Evolutionary conservation across 2,113 vertebrate species (phyloP).

Genomic region (Ursus arctos): DNA sequence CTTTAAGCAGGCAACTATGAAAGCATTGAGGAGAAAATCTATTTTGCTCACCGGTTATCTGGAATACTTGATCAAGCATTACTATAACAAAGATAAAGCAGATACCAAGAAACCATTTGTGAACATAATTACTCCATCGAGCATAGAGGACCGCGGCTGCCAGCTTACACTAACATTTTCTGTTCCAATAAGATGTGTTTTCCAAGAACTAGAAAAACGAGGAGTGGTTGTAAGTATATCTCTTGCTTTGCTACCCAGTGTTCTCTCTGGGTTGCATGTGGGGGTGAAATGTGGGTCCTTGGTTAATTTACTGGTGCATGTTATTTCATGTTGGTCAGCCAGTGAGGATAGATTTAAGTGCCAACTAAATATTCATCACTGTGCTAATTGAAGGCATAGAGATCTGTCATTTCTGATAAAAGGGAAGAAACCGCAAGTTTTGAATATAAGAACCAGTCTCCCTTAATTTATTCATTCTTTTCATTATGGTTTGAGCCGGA

Average conservation of each 20-base stretch:
- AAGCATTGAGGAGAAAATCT: slow-evolving; percentile 94
- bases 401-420: slow-evolving; percentile 15
- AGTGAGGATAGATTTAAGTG: neutral
- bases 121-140: slow-evolving; percentile 93
- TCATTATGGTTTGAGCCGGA: neutral
- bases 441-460: neutral
- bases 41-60: slow-evolving; percentile 95
- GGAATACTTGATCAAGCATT: slow-evolving; percentile 93
- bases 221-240: slow-evolving; percentile 93
- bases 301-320: neutral
- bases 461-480: neutral
- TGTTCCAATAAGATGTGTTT: slow-evolving; percentile 88
- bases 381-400: neutral
- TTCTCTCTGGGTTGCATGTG: slow-evolving; percentile 16
- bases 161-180: slow-evolving; percentile 95
- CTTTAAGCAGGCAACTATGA: slow-evolving; percentile 93
- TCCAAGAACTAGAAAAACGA: slow-evolving; percentile 94
- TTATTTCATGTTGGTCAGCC: neutral
- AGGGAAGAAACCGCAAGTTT: slow-evolving; percentile 17
- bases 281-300: neutral
- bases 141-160: slow-evolving; percentile 92
- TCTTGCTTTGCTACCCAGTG: slow-evolving; percentile 7
- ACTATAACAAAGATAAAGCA: slow-evolving; percentile 84
- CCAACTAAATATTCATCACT: neutral
- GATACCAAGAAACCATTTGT: slow-evolving; percentile 86